phyloP scores from a whole-genome alignment of 2,113 vertebrate species.

The Myodes glareolus region DNA sequence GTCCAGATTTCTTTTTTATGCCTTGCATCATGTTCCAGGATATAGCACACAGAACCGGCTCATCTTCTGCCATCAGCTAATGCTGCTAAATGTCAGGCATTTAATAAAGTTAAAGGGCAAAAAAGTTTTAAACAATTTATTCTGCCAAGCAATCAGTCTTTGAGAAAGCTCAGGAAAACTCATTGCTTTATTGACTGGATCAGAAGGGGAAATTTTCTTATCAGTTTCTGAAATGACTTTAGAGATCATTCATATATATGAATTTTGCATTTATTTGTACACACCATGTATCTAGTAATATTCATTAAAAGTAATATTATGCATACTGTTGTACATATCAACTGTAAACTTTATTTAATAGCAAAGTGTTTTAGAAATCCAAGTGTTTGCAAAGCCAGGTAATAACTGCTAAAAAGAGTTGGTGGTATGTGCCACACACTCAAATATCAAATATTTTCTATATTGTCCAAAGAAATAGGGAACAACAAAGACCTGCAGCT shows the following conservation, averaged over 20 bases:
- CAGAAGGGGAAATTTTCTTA: conserved; percentile 39
- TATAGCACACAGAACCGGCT: conserved; percentile 80
- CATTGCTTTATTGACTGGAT: conserved; percentile 78
- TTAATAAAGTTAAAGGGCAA: conserved; percentile 89
- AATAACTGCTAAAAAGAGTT: neutral
- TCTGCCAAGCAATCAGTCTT: conserved; percentile 83
- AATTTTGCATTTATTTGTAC: neutral
- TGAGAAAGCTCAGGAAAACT: conserved; percentile 81
- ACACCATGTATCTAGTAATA: neutral
- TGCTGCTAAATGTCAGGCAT: conserved; percentile 87
- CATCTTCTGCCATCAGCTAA: conserved; percentile 85
- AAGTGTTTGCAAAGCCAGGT: neutral
- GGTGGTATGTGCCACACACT: neutral
- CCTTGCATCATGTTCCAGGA: conserved; percentile 84
- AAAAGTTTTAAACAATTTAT: conserved; percentile 85
- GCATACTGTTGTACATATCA: neutral
- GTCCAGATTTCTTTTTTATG: conserved; percentile 82
- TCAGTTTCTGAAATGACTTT: neutral
- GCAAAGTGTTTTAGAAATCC: neutral
- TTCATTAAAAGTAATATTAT: neutral
- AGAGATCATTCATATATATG: neutral
- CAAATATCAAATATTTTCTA: neutral
- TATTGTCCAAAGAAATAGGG: accelerated
- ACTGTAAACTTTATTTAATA: neutral
- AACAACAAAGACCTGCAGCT: neutral